Base-by-base conservation (phyloP, 2,797 vertebrate species). In the Schizopygopsis pylzovi region DNA sequence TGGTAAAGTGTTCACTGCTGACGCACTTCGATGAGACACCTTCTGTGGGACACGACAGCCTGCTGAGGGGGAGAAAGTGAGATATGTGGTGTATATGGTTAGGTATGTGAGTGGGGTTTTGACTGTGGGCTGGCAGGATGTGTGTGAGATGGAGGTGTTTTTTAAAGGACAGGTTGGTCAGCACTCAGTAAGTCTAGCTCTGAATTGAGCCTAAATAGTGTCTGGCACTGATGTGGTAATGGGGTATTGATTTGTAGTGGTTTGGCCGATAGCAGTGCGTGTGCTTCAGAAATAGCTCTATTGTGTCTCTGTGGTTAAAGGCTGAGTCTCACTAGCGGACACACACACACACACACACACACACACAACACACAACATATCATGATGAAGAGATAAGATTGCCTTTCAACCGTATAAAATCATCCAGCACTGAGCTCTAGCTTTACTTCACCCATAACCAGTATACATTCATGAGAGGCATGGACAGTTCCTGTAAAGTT, bases 11-110 rank as follows among this genome's bases (percentile, higher is more conserved):
- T 84, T 89, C 54, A 76, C 37, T 79, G 54, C 82, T 85, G 81
- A 89, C 39, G 52, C 81, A 70, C 49, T 71, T 22, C 43, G 67
- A 41, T 73, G 52, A 72, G 33, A 49, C 86, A 61, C 87, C 82
- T 87, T 87, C 85, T 86, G 85, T 83, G 39, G 59, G 59, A 87
- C 54, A 71, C 80, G 77, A 76, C 77, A 81, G 43, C 76, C 52
- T 78, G 67, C 79, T 80, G 84, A 83, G 79, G 84, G 77, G 87
- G 86, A 85, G 79, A 83, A 83, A 76, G 88, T 88, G 85, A 84
- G 52, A 87, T 84, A 63, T 80, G 12, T 37, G 6, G 47, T 83
- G 65, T 77, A 70, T 84, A 61, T 79, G 65, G 33, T 52, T 33
- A 37, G 81, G 49, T 63, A 76, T 86, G 75, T 41, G 84, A 47